These are phyloP conservation scores for Lithophane ornitopus DNA, from an alignment of 2,888 invertebrate species.

Conservation along the genomic window DNA sequence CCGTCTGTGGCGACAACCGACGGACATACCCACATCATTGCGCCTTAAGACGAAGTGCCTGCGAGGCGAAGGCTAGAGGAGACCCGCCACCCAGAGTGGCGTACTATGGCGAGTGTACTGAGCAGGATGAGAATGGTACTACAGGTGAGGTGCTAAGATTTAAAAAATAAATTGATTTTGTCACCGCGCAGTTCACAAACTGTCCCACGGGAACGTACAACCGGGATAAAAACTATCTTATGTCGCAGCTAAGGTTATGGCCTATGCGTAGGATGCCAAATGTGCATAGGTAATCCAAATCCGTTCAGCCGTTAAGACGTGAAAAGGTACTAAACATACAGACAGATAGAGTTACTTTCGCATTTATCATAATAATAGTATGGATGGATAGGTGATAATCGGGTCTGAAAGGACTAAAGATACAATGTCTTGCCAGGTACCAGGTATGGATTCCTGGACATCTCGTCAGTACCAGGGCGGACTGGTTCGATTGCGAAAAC, in stretches of 20 bases:
- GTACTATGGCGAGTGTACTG: conserved; percentile 95
- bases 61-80: conserved; percentile 93
- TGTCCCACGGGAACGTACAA: background rate
- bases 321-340: background rate
- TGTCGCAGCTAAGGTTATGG: background rate
- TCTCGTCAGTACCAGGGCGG: background rate
- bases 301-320: background rate
- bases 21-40: conserved; percentile 95
- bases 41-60: conserved; percentile 94
- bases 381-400: background rate
- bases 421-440: background rate
- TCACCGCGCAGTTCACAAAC: background rate
- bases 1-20: conserved; percentile 95
- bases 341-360: background rate
- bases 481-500: background rate
- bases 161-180: background rate
- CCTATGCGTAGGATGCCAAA: background rate
- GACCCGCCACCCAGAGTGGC: conserved; percentile 88
- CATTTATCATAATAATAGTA: background rate
- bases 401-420: background rate
- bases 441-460: background rate
- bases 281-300: background rate
- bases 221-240: background rate
- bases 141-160: conserved; percentile 66
- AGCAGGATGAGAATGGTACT: conserved; percentile 91